phyloP scores from a whole-genome alignment of 2,113 vertebrate genomes.

The Ibidorhyncha struthersii region DNA sequence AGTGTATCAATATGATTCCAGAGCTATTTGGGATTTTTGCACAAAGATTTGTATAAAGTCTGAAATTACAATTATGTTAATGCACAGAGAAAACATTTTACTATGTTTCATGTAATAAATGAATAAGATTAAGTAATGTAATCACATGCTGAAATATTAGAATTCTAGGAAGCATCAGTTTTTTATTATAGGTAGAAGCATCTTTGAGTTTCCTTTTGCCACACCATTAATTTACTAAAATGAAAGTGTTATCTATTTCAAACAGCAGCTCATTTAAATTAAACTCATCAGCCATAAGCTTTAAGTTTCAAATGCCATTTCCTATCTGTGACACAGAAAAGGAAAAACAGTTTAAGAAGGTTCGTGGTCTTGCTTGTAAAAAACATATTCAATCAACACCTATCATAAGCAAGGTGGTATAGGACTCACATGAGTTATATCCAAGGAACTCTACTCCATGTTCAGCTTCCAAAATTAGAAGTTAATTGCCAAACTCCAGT shows the following conservation, averaged over 20 bases:
- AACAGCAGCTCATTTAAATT: slow-evolving; percentile 75
- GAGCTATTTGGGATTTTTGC: not conserved
- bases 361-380: slow-evolving; percentile 20
- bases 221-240: slow-evolving; percentile 68
- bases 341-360: slow-evolving; percentile 44
- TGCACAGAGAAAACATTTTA: not conserved
- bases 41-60: slow-evolving; percentile 42
- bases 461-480: slow-evolving; percentile 21
- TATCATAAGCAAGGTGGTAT: not conserved
- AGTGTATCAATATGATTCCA: not conserved
- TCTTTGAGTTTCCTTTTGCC: slow-evolving; percentile 60
- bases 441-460: not conserved
- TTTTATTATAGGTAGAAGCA: slow-evolving; percentile 44
- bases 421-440: not conserved
- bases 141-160: slow-evolving; percentile 40
- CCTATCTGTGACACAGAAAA: slow-evolving; percentile 50
- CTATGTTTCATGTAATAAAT: slow-evolving; percentile 10
- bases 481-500: not conserved
- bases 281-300: slow-evolving; percentile 62
- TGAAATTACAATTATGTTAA: slow-evolving; percentile 55
- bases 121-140: slow-evolving; percentile 52
- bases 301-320: slow-evolving; percentile 64
- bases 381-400: slow-evolving; percentile 26
- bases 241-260: slow-evolving; percentile 73
- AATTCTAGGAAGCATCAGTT: slow-evolving; percentile 17